phyloP scores from a whole-genome alignment of 2,888 invertebrate species.

The Ferdinandea cuprea region DNA sequence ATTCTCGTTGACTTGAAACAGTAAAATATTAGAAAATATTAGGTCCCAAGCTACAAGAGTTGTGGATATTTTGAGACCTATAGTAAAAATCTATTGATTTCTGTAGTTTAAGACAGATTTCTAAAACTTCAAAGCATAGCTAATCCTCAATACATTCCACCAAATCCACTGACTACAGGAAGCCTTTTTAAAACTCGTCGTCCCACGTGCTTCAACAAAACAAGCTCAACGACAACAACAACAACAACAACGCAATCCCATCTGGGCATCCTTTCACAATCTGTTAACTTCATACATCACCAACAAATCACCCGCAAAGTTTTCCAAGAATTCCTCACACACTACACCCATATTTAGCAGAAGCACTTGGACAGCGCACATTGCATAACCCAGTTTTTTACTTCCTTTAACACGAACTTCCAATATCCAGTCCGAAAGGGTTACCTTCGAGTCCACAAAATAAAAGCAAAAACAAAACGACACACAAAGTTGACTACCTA shows the following conservation, averaged over 20 bases:
- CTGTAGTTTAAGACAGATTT: no score
- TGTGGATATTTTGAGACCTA: no score
- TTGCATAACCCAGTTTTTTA: conserved; percentile 69
- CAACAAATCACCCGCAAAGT: conserved; percentile 46
- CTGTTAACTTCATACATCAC: conserved; percentile 44
- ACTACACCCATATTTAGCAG: conserved; percentile 16
- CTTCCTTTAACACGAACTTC: conserved; percentile 55
- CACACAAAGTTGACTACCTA: conserved; percentile 4
- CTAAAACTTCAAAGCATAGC: no score
- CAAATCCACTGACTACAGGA: no score
- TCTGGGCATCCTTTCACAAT: conserved; percentile 14
- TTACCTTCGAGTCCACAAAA: neutral
- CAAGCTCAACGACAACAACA: neutral
- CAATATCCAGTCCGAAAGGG: conserved; percentile 28
- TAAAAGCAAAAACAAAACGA: conserved; percentile 24
- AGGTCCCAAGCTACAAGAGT: no score
- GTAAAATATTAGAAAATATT: no score
- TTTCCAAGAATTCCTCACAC: conserved; percentile 62
- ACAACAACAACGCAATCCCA: neutral
- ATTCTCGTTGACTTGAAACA: no score
- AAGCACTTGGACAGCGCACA: conserved; percentile 32
- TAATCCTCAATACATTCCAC: no score
- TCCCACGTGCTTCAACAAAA: neutral
- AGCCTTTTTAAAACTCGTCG: neutral
- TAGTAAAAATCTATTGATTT: no score